phyloP scores from a whole-genome alignment of 1,140 invertebrate genomes.

The Penaeus indicus region DNA sequence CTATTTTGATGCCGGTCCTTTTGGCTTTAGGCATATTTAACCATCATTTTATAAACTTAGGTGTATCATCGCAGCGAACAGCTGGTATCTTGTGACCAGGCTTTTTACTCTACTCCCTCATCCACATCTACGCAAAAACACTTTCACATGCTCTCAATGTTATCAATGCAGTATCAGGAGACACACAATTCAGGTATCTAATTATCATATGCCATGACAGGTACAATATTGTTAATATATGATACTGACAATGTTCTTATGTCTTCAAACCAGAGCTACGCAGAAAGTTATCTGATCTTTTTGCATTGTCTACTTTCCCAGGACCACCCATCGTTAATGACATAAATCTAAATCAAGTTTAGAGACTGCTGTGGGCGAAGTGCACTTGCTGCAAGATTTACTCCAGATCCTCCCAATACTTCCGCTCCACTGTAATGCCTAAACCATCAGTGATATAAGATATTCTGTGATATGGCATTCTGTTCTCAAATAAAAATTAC shows the following conservation, averaged over 20 bases:
- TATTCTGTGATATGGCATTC: no score
- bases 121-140: constrained; percentile 37
- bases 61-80: constrained; percentile 51
- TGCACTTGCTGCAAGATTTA: constrained; percentile 30
- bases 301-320: background rate
- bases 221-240: no score
- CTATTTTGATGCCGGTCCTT: no score
- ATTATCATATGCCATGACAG: no score
- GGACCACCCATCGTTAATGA: constrained; percentile 32
- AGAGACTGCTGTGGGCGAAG: constrained; percentile 31
- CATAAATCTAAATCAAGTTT: constrained; percentile 11
- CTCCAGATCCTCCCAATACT: background rate
- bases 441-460: no score
- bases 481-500: no score
- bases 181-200: constrained; percentile 36
- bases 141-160: constrained; percentile 42
- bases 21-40: no score
- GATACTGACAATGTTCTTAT: no score
- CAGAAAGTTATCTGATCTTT: background rate
- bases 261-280: no score
- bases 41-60: background rate
- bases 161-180: constrained; percentile 45
- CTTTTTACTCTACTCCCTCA: constrained; percentile 39
- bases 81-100: constrained; percentile 30
- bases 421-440: no score